Evolutionary conservation across 2,888 invertebrate species (phyloP).

Genomic region (Tridacna gigas): DNA sequence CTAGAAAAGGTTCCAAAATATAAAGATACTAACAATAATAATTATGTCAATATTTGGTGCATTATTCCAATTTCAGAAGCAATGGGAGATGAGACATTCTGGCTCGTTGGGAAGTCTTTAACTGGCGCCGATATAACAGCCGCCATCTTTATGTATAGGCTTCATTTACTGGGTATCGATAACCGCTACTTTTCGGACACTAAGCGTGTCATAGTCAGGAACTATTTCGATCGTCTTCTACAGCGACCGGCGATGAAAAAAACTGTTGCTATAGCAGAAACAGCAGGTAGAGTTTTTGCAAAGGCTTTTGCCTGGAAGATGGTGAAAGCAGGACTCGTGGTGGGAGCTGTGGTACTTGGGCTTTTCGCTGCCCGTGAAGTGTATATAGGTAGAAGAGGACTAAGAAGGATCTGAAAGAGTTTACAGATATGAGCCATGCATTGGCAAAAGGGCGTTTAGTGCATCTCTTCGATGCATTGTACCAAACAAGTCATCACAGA

Average conservation of each 20-base stretch:
- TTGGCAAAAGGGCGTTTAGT: too few species aligned
- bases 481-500: too few species aligned
- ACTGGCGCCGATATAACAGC: conserved; percentile 75
- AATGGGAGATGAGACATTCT: conserved; percentile 29
- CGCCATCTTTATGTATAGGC: conserved; percentile 65
- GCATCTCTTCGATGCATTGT: too few species aligned
- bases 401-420: not conserved
- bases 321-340: conserved; percentile 3
- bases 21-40: too few species aligned
- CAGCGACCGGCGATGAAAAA: conserved; percentile 44
- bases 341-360: not conserved
- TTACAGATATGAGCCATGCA: too few species aligned
- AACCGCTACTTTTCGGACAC: conserved; percentile 60
- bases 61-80: not conserved
- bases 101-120: conserved; percentile 72
- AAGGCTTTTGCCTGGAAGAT: conserved; percentile 10
- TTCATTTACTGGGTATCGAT: conserved; percentile 66
- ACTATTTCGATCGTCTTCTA: conserved; percentile 58
- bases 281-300: not conserved
- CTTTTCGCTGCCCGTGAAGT: not conserved
- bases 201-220: conserved; percentile 67
- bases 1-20: too few species aligned
- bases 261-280: not conserved
- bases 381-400: not conserved
- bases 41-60: too few species aligned